Evolutionary conservation across 2,888 invertebrate genomes (phyloP), one percentile per base, ranked within the genome.

Genomic region (Helleia helle): DNA sequence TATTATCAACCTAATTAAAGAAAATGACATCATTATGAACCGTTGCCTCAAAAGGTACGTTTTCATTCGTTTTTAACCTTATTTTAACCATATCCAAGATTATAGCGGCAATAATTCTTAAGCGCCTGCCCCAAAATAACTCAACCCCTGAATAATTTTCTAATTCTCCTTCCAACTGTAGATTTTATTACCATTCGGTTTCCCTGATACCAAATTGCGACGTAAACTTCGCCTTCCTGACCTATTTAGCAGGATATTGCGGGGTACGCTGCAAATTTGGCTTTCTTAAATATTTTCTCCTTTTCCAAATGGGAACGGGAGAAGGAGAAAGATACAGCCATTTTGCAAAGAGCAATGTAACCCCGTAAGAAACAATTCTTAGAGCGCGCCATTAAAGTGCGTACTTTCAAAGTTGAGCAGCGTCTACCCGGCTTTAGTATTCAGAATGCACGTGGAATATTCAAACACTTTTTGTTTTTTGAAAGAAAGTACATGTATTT

Each of bases 141-240:
- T 51, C 48, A 58, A 56, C 58, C 59, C 51, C 53, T 49, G 68
- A 54, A 74, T 76, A 76, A 77, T 76, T 77, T 71, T 67, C 67
- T 67, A 74, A 75, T 73, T 68, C 65, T 55, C 59, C 52, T 56
- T 63, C 65, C 65, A 67, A 58, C 63, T 58, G 54, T 60, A 59
- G 68, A 62, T 75, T 79, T 75, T 77, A 77, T 71, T 68, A 65
- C 71, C 58, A 60, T 73, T 76, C 68, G 72, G 71, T 71, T 76
- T 70, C 71, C 74, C 62, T 68, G 69, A 71, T 65, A 62, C 70
- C 59, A 63, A 69, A 72, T 66, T 66, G 69, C 67, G 64, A 60
- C 72, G 71, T 80, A 83, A 83, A 83, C 77, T 80, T 81, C 75
- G 73, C 68, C 75, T 81, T 81, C 80, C 83, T 83, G 83, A 84